Evolutionary conservation across 2,113 vertebrate genomes (phyloP), one percentile per base, ranked within the genome.

Genomic region (Leptobrachium ailaonicum): DNA sequence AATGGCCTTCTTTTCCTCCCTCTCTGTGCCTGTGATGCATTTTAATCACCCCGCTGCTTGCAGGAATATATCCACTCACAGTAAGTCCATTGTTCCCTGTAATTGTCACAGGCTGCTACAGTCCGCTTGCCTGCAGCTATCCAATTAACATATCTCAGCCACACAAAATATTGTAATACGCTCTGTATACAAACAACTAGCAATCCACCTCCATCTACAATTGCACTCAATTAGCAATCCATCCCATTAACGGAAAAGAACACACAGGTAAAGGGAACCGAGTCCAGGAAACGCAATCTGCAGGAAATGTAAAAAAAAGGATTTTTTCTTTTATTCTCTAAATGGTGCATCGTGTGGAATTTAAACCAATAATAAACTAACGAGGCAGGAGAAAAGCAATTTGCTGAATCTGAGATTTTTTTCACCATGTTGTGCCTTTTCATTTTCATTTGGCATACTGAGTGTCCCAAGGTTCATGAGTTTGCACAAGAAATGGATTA

Each of bases 61-160:
- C 62, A 85, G 82, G 77, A 85, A 84, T 71, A 75, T 69, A 78
- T 66, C 83, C 64, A 76, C 70, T 84, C 73, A 87, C 79, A 86
- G 79, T 63, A 87, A 89, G 83, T 83, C 82, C 84, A 85, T 84
- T 89, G 89, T 87, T 88, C 74, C 85, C 88, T 86, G 82, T 90
- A 90, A 92, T 92, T 91, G 89, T 89, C 90, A 90, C 83, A 2
- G 82, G 90, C 88, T 86, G 87, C 74, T 86, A 86, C 85, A 87
- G 63, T 88, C 84, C 82, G 82, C 83, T 91, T 86, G 90, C 92
- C 91, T 87, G 88, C 77, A 91, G 92, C 89, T 83, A 91, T 90
- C 71, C 85, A 89, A 89, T 92, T 90, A 92, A 86, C 88, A 85
- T 85, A 91, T 77, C 86, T 75, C 73, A 83, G 85, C 86, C 87